Conservation (phyloP, 2,797 vertebrate species). For the Fringilla coelebs region DNA sequence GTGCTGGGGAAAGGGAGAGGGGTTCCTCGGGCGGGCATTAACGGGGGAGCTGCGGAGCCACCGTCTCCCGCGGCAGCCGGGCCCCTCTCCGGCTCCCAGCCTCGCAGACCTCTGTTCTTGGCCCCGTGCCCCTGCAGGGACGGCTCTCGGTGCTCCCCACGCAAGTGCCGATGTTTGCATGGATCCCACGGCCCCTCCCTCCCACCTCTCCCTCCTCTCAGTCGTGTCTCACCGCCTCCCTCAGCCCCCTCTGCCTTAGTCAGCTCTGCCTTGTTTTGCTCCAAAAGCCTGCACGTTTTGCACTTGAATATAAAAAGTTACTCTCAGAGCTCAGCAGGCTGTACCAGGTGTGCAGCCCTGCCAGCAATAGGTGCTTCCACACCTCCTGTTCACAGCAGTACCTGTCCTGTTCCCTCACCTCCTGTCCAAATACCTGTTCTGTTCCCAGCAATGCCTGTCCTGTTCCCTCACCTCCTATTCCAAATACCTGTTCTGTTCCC, state of each 20-base stretch:
- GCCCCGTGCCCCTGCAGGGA: neutral
- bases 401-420: neutral
- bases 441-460: neutral
- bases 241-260: conserved; percentile 16
- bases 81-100: neutral
- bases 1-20: neutral
- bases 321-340: neutral
- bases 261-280: conserved; percentile 14
- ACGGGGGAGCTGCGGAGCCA: neutral
- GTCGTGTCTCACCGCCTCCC: neutral
- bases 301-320: neutral
- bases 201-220: neutral
- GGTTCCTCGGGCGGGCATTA: neutral
- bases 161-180: neutral
- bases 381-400: neutral
- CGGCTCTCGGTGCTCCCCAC: neutral
- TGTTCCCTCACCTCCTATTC: neutral
- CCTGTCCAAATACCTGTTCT: too few species aligned
- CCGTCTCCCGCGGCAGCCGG: neutral
- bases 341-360: neutral
- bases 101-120: neutral
- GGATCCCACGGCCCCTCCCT: neutral
- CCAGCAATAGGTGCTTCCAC: neutral
- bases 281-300: conserved; percentile 31
- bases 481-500: neutral